These are phyloP conservation scores for Thunnus albacares DNA, from an alignment of 2,797 vertebrate genomes.

Conservation along the genomic window DNA sequence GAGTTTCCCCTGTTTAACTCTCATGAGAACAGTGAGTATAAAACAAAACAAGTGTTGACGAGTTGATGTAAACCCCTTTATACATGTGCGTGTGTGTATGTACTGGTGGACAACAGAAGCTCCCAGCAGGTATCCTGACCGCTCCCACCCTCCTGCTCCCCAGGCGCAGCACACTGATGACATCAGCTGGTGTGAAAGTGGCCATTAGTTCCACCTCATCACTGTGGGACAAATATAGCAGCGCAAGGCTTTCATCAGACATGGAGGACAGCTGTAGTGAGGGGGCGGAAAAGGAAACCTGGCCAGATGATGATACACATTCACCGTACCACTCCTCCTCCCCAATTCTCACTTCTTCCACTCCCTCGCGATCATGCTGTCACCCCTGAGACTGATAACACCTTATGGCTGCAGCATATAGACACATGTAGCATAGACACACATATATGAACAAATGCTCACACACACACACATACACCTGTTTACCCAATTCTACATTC, in stretches of 20 bases:
- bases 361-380: conserved; percentile 60
- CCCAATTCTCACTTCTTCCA: conserved; percentile 62
- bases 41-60: conserved; percentile 9
- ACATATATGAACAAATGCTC: conserved; percentile 5
- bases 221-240: conserved; percentile 84
- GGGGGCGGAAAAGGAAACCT: conserved; percentile 76
- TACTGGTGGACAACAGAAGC: conserved; percentile 56
- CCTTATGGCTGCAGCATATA: conserved; percentile 53
- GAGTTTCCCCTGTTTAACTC: neutral
- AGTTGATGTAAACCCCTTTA: conserved; percentile 40
- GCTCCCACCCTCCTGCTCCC: conserved; percentile 55
- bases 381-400: conserved; percentile 63
- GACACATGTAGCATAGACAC: conserved; percentile 36
- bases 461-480: conserved; percentile 39
- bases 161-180: conserved; percentile 76
- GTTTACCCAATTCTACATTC: conserved; percentile 42
- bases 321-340: conserved; percentile 61
- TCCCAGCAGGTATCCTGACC: conserved; percentile 70
- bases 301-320: conserved; percentile 83
- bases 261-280: conserved; percentile 82
- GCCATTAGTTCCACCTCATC: conserved; percentile 87
- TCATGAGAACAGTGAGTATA: conserved; percentile 10
- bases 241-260: conserved; percentile 76
- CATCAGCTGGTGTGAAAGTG: conserved; percentile 82
- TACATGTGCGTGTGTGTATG: neutral